Conservation (phyloP, 2,113 vertebrate species). For the Catagonus wagneri region DNA sequence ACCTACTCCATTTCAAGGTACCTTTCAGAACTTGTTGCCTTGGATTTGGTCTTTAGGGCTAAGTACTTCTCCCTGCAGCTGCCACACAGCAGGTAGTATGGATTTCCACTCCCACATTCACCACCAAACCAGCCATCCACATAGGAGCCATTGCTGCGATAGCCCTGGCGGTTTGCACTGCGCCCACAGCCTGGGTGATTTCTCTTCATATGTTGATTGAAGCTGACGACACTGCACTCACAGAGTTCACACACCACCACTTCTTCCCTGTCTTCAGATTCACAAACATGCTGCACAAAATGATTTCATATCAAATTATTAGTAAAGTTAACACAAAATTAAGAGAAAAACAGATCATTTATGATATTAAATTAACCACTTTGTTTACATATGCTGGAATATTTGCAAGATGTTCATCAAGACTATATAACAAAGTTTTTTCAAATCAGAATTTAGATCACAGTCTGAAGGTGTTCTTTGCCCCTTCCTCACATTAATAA, state of each 20-base stretch:
- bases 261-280: conserved; percentile 97
- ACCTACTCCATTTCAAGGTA: conserved; percentile 70
- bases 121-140: conserved; percentile 99
- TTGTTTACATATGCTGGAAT: conserved; percentile 1
- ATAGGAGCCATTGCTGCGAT: conserved; percentile 98
- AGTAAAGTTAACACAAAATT: conserved; percentile 44
- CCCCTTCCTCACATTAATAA: not conserved
- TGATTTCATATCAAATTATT: conserved; percentile 70
- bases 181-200: conserved; percentile 97
- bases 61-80: conserved; percentile 97
- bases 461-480: not conserved
- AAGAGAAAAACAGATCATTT: conserved; percentile 3
- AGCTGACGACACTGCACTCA: conserved; percentile 95
- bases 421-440: conserved; percentile 51
- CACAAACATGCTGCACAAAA: conserved; percentile 94
- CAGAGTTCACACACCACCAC: conserved; percentile 98
- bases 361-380: conserved; percentile 28
- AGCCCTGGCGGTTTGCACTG: conserved; percentile 97
- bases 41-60: conserved; percentile 95
- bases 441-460: conserved; percentile 53
- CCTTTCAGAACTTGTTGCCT: conserved; percentile 93
- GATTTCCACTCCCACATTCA: conserved; percentile 98
- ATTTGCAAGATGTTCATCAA: conserved; percentile 45
- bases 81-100: conserved; percentile 96
- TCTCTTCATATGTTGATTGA: conserved; percentile 99